Conservation (phyloP, 1,140 invertebrate genomes). For the Brachionus koreanus region DNA sequence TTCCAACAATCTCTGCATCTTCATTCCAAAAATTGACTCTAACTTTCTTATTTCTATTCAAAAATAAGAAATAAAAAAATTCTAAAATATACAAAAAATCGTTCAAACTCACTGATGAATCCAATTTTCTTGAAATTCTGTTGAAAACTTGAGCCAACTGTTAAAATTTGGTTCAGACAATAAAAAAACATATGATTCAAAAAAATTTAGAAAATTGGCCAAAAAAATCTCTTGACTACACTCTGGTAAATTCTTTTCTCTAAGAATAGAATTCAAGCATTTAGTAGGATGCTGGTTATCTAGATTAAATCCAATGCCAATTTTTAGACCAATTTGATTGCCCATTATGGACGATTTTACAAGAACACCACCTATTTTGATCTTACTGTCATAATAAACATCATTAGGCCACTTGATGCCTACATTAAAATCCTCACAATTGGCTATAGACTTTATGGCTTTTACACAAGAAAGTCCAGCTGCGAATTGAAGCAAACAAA, state of each 20-base stretch:
- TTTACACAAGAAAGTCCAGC: constrained; percentile 26
- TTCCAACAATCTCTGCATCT: constrained; percentile 28
- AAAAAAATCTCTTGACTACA: neutral
- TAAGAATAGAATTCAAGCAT: neutral
- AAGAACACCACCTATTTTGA: constrained; percentile 18
- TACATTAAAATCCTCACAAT: neutral
- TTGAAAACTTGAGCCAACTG: neutral
- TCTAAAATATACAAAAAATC: too few relatives aligned
- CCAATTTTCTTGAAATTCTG: constrained; percentile 26
- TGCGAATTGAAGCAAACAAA: constrained; percentile 25
- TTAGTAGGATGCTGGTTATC: constrained; percentile 25
- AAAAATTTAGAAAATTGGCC: neutral
- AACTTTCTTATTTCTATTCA: constrained; percentile 14
- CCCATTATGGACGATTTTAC: constrained; percentile 20
- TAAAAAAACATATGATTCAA: constrained; percentile 6
- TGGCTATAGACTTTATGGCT: neutral
- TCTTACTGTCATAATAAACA: constrained; percentile 19
- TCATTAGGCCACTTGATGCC: constrained; percentile 40
- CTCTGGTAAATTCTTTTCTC: neutral
- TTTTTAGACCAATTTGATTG: neutral
- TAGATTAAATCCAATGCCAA: constrained; percentile 29
- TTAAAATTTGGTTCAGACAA: constrained; percentile 10
- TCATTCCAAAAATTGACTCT: constrained; percentile 9
- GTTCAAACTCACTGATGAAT: neutral
- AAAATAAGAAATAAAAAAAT: neutral